Conservation (phyloP, 2,797 vertebrate species). For the Poecile montanus region DNA sequence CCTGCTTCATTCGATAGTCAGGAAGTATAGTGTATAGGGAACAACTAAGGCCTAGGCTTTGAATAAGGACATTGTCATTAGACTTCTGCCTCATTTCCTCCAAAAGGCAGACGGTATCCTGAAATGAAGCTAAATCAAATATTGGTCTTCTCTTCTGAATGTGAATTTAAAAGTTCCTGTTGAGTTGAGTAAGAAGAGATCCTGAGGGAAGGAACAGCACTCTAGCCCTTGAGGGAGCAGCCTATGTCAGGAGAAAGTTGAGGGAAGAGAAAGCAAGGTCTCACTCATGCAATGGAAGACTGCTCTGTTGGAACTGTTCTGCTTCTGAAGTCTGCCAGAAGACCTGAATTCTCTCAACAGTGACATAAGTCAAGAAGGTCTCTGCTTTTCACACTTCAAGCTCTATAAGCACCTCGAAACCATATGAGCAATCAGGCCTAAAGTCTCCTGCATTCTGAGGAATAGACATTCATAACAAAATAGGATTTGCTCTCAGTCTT, state of each 20-base stretch:
- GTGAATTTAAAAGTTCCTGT: not conserved
- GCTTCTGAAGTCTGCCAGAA: not conserved
- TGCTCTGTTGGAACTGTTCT: not conserved
- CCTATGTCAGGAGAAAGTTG: not conserved
- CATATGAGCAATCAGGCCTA: not conserved
- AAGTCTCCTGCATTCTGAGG: not conserved
- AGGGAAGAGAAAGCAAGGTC: not conserved
- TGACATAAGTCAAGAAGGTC: not conserved
- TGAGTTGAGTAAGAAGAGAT: not conserved
- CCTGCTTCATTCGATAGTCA: not conserved
- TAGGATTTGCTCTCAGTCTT: not conserved
- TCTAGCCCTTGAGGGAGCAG: not conserved
- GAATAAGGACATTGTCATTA: not conserved
- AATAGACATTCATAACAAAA: not conserved
- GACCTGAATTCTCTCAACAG: not conserved
- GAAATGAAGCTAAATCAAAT: constrained; percentile 4
- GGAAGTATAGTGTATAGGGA: not conserved
- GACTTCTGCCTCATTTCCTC: not conserved
- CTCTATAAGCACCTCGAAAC: constrained; percentile 4
- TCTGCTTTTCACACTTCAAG: constrained; percentile 41
- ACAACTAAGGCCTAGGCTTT: not conserved
- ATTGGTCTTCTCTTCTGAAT: not conserved
- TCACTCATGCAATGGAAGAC: not conserved
- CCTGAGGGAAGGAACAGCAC: not conserved
- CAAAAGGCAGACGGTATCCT: not conserved